Evolutionary conservation across 2,888 invertebrate genomes (phyloP), one percentile per base, ranked within the genome.

Genomic region (Eupeodes latifasciatus): DNA sequence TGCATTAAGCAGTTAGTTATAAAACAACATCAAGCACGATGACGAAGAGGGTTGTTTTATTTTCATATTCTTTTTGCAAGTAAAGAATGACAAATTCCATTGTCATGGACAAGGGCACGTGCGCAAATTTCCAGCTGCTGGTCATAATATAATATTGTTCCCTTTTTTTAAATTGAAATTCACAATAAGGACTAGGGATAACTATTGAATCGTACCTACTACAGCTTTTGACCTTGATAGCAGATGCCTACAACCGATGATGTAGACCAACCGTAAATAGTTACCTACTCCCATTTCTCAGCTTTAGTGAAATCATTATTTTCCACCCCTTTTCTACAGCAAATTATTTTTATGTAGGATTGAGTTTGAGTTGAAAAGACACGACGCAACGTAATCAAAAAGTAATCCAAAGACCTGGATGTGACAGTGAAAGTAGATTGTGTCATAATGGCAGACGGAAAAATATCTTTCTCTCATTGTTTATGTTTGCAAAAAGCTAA

Each of bases 71-170:
- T 83, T 57, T 34, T 61, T 16, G 44, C 67, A 11, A 27, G 27
- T 27, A 27, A 40, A 53, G 51, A 77, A 77, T 80, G 62, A 55
- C 61, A 80, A 72, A 57, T 80, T 72, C 61, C 67, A 67, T 81
- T 84, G 72, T 84, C 51, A 67, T 34, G n/a, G 40, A 5, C 40
- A 9, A 40, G 40, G 87, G 80, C 87, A 84, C 87, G 87, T 81
- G 87, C 16, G 62, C 71, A 67, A 69, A 71, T 77, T 77, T 69
- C 67, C 87, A 87, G 87, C 87, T 87, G 77, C 84, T 84, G 72
- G 12, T 44, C 77, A 47, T 53, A 64, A 64, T 59, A 47, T 27
- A 27, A 27, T 40, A n/a, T 27, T 72, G 6, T 47, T 11, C 47
- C 64, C 55, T 62, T 57, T 61, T 66, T 51, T 27, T 1, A 59